phyloP scores from a whole-genome alignment of 2,797 vertebrate species.

The Vireo griseus region DNA sequence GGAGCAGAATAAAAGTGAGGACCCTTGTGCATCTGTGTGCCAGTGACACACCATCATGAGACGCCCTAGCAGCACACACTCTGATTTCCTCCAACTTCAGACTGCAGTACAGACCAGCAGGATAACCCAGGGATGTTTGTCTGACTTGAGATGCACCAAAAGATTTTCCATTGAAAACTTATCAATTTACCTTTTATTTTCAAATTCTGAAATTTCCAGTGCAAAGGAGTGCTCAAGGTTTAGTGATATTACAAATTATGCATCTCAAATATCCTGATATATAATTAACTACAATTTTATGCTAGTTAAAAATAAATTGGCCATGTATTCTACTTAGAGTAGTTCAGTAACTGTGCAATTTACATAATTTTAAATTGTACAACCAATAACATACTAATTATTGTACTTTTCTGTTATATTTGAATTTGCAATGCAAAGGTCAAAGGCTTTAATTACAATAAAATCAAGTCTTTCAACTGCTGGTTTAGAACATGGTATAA shows the following conservation, averaged over 20 bases:
- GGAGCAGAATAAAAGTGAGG: neutral
- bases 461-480: neutral
- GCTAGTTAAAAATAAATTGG: slow-evolving; percentile 25
- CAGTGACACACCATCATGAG: accelerated
- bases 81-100: neutral
- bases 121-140: neutral
- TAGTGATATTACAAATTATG: neutral
- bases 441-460: slow-evolving; percentile 7
- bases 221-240: neutral
- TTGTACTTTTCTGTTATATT: slow-evolving; percentile 10
- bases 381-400: slow-evolving; percentile 32
- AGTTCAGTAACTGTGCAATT: slow-evolving; percentile 15
- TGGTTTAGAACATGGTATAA: slow-evolving; percentile 19
- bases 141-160: neutral
- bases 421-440: slow-evolving; percentile 27
- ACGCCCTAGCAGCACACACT: neutral
- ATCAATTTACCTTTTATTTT: neutral
- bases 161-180: neutral
- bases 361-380: slow-evolving; percentile 47
- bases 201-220: neutral
- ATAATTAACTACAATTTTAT: neutral
- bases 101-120: accelerated
- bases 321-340: neutral
- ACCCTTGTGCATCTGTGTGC: accelerated
- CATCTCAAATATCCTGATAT: neutral